Evolutionary conservation across 2,797 vertebrate genomes (phyloP), one percentile per base, ranked within the genome.

Genomic region (Paramormyrops hopkinsi): DNA sequence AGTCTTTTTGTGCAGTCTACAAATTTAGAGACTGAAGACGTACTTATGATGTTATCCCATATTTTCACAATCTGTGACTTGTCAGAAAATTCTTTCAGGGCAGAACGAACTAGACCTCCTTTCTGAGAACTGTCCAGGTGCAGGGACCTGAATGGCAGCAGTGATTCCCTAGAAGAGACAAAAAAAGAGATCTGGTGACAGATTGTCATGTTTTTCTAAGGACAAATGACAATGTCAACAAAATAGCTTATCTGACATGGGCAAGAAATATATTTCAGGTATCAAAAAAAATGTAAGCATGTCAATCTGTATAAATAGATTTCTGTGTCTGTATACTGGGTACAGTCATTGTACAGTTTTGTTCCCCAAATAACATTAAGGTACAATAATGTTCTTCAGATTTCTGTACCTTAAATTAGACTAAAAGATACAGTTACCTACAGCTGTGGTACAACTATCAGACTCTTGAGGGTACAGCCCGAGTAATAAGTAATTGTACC

Each of bases 21-120:
- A 82, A 46, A 50, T 29, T 51, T 11, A 48, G 82, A 84, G 17
- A 19, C 4, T 7, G 33, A 19, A 37, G 53, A 90, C 93, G 19
- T 92, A 96, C 96, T 94, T 22, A 95, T 53, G 53, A 95, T 88
- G 5, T 7, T 91, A 29, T 90, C 91, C 92, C 94, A 90, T 9
- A 92, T 0, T 0, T 91, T 4, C 19, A 94, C 6, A 46, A 95
- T 12, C n/a, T 50, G 7, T 11, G 88, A 73, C 11, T 92, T 69
- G 53, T 93, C 88, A 11, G 0, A 87, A 4, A 91, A 53, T 44
- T 93, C 33, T 19, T 91, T 62, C 25, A 93, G 89, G 7, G 53
- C 0, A 0, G 90, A 25, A 9, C 88, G 91, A 6, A 94, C 69
- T 69, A 89, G 25, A 0, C 90, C 89, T 4, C 17, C 54, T 0